Conservation (phyloP, 2,113 vertebrate genomes). For the Carassius carassius region DNA sequence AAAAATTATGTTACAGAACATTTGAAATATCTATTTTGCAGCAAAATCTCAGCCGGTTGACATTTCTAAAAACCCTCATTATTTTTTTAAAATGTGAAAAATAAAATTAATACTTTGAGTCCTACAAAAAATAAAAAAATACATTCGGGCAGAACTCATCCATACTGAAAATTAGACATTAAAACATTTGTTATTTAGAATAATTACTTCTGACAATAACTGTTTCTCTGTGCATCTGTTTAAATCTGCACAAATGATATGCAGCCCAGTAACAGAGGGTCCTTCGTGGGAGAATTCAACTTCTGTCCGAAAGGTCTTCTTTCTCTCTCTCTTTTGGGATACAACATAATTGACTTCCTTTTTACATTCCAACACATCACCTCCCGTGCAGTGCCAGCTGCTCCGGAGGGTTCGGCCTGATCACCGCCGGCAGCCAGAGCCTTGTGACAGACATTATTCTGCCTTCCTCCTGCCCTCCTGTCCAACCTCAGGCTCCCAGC, state of each 20-base stretch:
- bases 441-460: conserved; percentile 36
- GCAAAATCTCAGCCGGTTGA: background rate
- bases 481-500: conserved; percentile 3
- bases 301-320: background rate
- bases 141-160: background rate
- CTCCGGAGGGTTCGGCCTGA: conserved; percentile 34
- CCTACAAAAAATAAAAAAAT: background rate
- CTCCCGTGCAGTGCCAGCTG: conserved; percentile 14
- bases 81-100: background rate
- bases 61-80: background rate
- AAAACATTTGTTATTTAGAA: background rate
- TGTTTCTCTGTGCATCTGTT: background rate
- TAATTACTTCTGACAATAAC: background rate
- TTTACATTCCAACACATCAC: background rate
- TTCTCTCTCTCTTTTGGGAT: background rate
- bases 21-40: background rate
- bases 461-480: conserved; percentile 13
- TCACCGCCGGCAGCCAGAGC: background rate
- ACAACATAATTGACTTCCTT: conserved; percentile 1
- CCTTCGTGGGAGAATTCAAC: no score
- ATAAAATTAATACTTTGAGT: background rate
- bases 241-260: conserved; percentile 18
- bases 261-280: background rate
- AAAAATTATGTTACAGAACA: no score
- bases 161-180: background rate